Evolutionary conservation across 2,888 invertebrate species (phyloP), one percentile per base, ranked within the genome.

Genomic region (Caenorhabditis macrosperma): DNA sequence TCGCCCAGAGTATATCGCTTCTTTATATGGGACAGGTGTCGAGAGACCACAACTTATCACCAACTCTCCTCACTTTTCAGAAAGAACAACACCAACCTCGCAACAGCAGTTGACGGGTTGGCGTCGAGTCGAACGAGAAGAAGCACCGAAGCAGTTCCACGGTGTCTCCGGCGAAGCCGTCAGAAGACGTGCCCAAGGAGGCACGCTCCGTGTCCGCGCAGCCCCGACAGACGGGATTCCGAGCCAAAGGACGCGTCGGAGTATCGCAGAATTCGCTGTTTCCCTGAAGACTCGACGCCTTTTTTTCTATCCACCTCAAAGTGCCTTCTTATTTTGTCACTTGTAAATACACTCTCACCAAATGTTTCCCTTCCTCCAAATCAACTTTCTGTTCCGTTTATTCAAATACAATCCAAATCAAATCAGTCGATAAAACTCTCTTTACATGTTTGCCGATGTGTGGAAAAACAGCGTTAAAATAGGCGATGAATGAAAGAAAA

Each of bases 71-170:
- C n/a, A 12, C 22, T 63, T 46, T 20, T 22, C 50, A 15, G 24
- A 15, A 50, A 35, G 22, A 71, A 46, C 69, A 67, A 44, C 48
- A 48, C 33, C 35, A 28, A 12, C 60, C 55, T 26, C 54, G 52
- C 28, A 20, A 41, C 12, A 50, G 69, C 41, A 79, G 75, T 54
- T 80, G 80, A 80, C 80, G 66, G 61, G 66, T 55, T 54, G 76
- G 80, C 80, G 80, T 69, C 67, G 71, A 66, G 80, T 55, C 76
- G 52, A 52, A n/a, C 4, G 20, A 10, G 12, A 44, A 38, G 35
- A 38, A 66, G 35, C 24, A 28, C 15, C 24, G 50, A 30, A 64
- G 67, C 17, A 52, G 33, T 7, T 54, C 60, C 4, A 26, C 67
- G 33, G 64, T 12, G 46, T 38, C 24, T 41, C 38, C 46, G 22